phyloP scores from a whole-genome alignment of 1,140 invertebrate species.

The Riptortus pedestris region DNA sequence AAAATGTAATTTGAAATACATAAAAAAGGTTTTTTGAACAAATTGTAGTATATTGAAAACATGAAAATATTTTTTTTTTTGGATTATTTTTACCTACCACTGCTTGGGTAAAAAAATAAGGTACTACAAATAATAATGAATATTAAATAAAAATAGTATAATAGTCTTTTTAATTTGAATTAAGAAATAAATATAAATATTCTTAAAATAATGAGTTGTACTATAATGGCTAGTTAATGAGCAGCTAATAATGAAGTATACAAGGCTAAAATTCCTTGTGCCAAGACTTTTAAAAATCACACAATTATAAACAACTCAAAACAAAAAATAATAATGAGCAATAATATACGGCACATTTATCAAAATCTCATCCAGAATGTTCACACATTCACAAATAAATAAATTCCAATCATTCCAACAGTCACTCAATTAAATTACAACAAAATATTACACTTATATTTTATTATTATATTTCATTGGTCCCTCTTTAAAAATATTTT shows the following conservation, averaged over 20 bases:
- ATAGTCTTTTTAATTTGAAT: neutral
- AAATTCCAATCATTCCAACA: neutral
- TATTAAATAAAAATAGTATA: neutral
- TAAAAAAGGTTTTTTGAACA: neutral
- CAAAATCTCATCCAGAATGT: neutral
- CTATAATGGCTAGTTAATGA: neutral
- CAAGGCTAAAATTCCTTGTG: too few species aligned
- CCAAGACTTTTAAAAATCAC: neutral
- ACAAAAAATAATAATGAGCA: neutral
- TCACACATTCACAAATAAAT: neutral
- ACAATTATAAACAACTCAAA: neutral
- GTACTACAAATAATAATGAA: neutral
- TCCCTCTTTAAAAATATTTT: too few species aligned
- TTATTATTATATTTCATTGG: neutral
- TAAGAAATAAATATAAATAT: neutral
- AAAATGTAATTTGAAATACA: too few species aligned
- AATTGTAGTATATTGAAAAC: neutral
- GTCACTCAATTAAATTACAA: neutral
- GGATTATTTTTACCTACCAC: too few species aligned
- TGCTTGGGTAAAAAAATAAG: neutral
- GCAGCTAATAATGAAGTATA: too few species aligned
- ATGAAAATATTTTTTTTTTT: too few species aligned
- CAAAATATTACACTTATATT: neutral
- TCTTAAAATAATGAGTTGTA: neutral
- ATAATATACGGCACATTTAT: neutral